A percentile compares a stretch with the other conserved stretches of the same genome.
Evolutionary conservation across 2,888 invertebrate species (phyloP).

Genomic region (Rotaria socialis): DNA sequence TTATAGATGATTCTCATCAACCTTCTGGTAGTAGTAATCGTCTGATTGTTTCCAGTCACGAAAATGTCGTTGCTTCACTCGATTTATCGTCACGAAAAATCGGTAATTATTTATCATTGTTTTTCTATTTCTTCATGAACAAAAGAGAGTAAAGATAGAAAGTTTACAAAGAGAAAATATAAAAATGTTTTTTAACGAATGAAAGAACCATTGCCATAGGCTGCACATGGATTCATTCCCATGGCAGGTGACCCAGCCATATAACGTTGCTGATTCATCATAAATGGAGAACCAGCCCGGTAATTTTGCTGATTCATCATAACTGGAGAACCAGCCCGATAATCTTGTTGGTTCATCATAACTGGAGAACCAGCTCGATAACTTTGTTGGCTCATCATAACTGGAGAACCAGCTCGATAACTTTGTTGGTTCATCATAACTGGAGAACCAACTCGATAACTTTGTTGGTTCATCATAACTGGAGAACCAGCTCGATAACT

Average conservation of each 20-base stretch:
- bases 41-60: neutral
- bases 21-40: neutral
- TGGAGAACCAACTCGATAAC: neutral
- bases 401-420: neutral
- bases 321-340: neutral
- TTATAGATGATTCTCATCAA: conserved; percentile 26
- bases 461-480: too few relatives aligned
- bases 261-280: neutral
- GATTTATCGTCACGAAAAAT: neutral
- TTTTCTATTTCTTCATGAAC: neutral
- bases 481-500: neutral
- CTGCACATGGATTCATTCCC: neutral
- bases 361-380: neutral
- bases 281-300: neutral
- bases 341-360: neutral
- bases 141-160: neutral
- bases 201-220: neutral
- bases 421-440: neutral
- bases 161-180: neutral
- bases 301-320: too few relatives aligned
- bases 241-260: neutral
- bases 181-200: neutral
- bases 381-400: too few relatives aligned
- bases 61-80: neutral
- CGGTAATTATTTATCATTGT: neutral